Percentiles rank a stretch among this genome's conserved stretches.
Evolutionary conservation across 2,113 vertebrate species (phyloP).

Genomic region (Archocentrus centrarchus): DNA sequence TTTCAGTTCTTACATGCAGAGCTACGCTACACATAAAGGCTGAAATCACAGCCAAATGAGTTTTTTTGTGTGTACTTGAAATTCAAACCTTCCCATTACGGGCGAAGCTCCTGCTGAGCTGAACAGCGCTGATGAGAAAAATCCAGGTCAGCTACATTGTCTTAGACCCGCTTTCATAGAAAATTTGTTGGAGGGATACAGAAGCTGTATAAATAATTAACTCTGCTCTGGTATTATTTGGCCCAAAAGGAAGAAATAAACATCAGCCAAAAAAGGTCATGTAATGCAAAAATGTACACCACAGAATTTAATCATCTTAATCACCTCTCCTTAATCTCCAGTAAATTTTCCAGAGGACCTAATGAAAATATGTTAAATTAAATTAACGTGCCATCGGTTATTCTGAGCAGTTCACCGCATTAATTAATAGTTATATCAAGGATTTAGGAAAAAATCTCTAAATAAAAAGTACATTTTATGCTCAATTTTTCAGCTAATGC

Average conservation of each 20-base stretch:
- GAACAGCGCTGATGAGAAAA: constrained; percentile 13
- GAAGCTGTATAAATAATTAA: constrained; percentile 57
- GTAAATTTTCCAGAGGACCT: neutral
- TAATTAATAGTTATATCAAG: neutral
- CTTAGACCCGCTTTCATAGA: constrained; percentile 53
- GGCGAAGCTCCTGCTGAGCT: constrained; percentile 43
- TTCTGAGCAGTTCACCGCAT: neutral
- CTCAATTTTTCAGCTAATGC: neutral
- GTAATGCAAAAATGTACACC: constrained; percentile 26
- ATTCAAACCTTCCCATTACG: constrained; percentile 10
- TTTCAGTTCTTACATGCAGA: neutral
- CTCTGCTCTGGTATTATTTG: constrained; percentile 15
- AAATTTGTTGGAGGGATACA: constrained; percentile 30
- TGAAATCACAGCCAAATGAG: neutral
- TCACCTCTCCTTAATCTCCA: neutral
- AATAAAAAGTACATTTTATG: neutral
- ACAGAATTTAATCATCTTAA: neutral
- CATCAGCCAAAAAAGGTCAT: constrained; percentile 27
- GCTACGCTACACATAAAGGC: neutral
- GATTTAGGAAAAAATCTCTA: neutral
- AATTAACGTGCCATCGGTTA: neutral
- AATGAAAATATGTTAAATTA: neutral
- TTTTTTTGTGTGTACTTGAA: neutral
- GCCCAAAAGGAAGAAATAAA: constrained; percentile 39
- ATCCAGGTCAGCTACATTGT: constrained; percentile 49